Percentiles rank a stretch among this genome's conserved stretches.
phyloP scores from a whole-genome alignment of 2,888 invertebrate genomes.

The Xestobium rufovillosum region DNA sequence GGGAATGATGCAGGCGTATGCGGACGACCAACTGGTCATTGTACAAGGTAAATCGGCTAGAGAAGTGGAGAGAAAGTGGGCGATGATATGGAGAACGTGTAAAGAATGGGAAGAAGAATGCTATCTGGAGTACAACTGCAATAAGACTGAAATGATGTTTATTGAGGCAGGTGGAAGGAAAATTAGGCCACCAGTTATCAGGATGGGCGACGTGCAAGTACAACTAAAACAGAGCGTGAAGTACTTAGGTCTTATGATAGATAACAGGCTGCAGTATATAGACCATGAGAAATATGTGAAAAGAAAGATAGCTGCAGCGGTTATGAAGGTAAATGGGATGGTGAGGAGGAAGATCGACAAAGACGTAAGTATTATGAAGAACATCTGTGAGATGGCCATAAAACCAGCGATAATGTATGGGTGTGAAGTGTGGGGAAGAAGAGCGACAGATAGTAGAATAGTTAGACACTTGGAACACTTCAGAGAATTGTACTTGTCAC shows the following conservation, averaged over 20 bases:
- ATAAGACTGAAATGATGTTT: conserved; percentile 21
- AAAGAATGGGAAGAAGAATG: conserved; percentile 14
- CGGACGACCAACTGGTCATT: conserved; percentile 9
- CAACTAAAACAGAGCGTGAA: conserved; percentile 6
- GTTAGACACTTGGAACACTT: conserved; percentile 15
- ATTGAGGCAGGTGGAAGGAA: too few species aligned
- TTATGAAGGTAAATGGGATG: too few species aligned
- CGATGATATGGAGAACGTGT: conserved; percentile 15
- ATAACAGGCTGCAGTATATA: conserved; percentile 11
- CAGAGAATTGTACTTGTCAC: conserved; percentile 17
- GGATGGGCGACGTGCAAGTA: conserved; percentile 8
- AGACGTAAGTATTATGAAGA: conserved; percentile 7
- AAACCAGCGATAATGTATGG: conserved; percentile 20
- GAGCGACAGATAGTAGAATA: conserved; percentile 14
- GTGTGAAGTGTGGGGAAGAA: conserved; percentile 21
- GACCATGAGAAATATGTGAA: conserved; percentile 11
- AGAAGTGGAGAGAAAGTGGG: conserved; percentile 16
- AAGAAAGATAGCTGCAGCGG: too few species aligned
- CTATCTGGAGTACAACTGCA: conserved; percentile 18
- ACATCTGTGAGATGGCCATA: conserved; percentile 12
- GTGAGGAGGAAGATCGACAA: too few species aligned
- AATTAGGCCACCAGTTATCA: conserved; percentile 15
- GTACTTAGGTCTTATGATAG: conserved; percentile 17
- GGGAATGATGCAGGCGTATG: conserved; percentile 7
- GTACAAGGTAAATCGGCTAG: conserved; percentile 8